Percentiles rank a stretch among this genome's conserved stretches.
These are phyloP conservation scores for Tetraodon nigroviridis DNA, from an alignment of 2,113 vertebrate genomes.

Conservation along the genomic window DNA sequence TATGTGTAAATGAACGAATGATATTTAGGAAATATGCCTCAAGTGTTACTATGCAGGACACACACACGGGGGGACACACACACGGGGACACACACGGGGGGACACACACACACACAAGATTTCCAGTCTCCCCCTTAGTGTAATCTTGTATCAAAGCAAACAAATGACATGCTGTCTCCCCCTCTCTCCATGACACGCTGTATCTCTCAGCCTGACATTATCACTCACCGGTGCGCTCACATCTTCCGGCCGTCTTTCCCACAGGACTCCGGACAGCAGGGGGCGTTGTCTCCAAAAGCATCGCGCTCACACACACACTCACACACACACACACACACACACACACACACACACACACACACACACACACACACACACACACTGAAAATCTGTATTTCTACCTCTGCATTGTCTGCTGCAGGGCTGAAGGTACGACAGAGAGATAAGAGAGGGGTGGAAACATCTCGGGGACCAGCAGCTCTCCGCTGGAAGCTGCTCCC, in stretches of 20 bases:
- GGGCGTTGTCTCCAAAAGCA: slow-evolving; percentile 75
- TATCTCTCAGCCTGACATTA: slow-evolving; percentile 81
- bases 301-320: slow-evolving; percentile 20
- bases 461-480: slow-evolving; percentile 47
- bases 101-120: slow-evolving; percentile 9
- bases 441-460: slow-evolving; percentile 3
- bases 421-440: slow-evolving; percentile 35
- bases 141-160: slow-evolving; percentile 83
- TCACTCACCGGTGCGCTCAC: slow-evolving; percentile 74
- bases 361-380: slow-evolving; percentile 15
- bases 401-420: slow-evolving; percentile 53
- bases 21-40: slow-evolving; percentile 29
- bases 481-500: slow-evolving; percentile 51
- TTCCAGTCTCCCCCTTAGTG: slow-evolving; percentile 53
- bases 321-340: slow-evolving; percentile 14
- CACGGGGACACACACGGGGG: slow-evolving; percentile 26
- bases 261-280: slow-evolving; percentile 73
- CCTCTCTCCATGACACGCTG: slow-evolving; percentile 69
- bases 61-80: slow-evolving; percentile 23
- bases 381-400: slow-evolving; percentile 51
- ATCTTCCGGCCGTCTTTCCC: slow-evolving; percentile 78
- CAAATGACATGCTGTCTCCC: slow-evolving; percentile 77
- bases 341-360: slow-evolving; percentile 16
- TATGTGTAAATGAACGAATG: slow-evolving; percentile 23
- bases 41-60: slow-evolving; percentile 29